Evolutionary conservation across 2,113 vertebrate genomes (phyloP), one percentile per base, ranked within the genome.

Genomic region (Azemiops feae): DNA sequence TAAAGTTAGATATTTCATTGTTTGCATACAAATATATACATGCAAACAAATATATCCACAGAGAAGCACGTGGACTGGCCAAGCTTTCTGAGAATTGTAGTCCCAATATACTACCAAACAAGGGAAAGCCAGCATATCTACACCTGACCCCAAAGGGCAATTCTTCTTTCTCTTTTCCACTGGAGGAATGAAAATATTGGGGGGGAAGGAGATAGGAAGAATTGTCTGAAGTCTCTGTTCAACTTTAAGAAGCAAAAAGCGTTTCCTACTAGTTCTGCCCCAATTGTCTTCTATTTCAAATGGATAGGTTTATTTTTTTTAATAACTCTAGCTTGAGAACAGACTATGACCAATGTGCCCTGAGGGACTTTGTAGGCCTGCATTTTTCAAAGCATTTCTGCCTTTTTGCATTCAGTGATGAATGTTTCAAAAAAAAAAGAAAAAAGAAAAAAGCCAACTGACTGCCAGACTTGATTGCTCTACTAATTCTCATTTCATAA

Each of bases 341-440:
- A 93, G 64, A 90, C 74, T 92, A n/a, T 52, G 91, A 30, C 57
- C 93, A 55, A 1, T 14, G 1, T 88, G 53, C 0, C 0, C 91
- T n/a, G 4, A 85, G 91, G 95, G 55, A 92, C 94, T 91, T 92
- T 6, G 0, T 27, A 89, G 81, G n/a, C 93, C 94, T 95, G 92
- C 91, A 91, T 64, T 95, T 96, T 96, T 96, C 96, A 95, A 93
- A 95, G 92, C 91, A 6, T 88, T 87, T 88, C 91, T 95, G 91
- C 8, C 88, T 94, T 94, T 94, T 91, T 69, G 53, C 90, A 0
- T 11, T 0, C 94, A 89, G 93, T 93, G 96, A 95, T 94, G 92
- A 96, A 95, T 86, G 43, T 95, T 95, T 93, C 93, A 96, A 94
- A 96, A 53, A 60, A 52, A 52, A 52, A 52, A 52, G 1, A 10